These are phyloP conservation scores for Platichthys stellatus DNA, from an alignment of 2,113 vertebrate species.

Conservation along the genomic window DNA sequence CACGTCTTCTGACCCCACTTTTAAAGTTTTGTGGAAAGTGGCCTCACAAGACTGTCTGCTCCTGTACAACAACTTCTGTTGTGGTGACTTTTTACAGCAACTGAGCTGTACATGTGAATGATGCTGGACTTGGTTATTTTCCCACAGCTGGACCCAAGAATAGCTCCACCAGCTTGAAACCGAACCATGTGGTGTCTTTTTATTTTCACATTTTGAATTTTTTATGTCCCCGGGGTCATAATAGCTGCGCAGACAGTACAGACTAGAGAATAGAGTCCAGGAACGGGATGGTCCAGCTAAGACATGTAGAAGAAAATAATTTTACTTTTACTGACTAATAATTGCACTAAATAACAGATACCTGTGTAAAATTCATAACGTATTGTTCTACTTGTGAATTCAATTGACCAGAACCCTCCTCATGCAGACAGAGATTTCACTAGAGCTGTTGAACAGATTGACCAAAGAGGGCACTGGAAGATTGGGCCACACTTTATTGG, in stretches of 20 bases:
- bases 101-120: constrained; percentile 39
- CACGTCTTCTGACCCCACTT: background rate
- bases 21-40: constrained; percentile 1
- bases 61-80: constrained; percentile 10
- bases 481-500: too few species aligned
- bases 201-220: constrained; percentile 25
- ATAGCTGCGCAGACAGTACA: background rate
- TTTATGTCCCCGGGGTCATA: constrained; percentile 16
- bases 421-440: too few species aligned
- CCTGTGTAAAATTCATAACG: too few species aligned
- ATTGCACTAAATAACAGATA: too few species aligned
- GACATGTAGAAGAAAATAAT: background rate
- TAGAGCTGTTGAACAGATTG: too few species aligned
- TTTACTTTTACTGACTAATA: too few species aligned
- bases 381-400: too few species aligned
- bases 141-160: constrained; percentile 72
- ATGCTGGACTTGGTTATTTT: constrained; percentile 68
- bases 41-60: background rate
- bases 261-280: background rate
- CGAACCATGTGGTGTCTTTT: constrained; percentile 14
- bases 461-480: too few species aligned
- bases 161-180: constrained; percentile 62
- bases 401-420: too few species aligned
- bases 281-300: background rate
- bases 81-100: background rate